Percentiles rank a stretch among this genome's conserved stretches.
These are phyloP conservation scores for Epistrophe grossulariae DNA, from an alignment of 2,888 invertebrate genomes.

Conservation along the genomic window DNA sequence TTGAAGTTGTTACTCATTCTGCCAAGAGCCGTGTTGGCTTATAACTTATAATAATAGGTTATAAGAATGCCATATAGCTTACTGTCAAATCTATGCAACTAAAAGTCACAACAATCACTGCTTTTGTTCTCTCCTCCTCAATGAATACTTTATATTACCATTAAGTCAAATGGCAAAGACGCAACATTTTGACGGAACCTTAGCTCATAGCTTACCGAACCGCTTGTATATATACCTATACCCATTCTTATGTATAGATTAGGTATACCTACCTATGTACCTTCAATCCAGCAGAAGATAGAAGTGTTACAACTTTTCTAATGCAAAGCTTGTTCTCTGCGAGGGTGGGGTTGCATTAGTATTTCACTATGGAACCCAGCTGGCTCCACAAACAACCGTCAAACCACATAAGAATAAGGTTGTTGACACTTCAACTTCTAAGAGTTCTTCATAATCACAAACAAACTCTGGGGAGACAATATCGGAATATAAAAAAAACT, in stretches of 20 bases:
- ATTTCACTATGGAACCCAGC: neutral
- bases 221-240: neutral
- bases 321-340: slow-evolving; percentile 28
- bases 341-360: slow-evolving; percentile 40
- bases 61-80: slow-evolving; percentile 3
- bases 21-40: neutral
- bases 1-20: slow-evolving; percentile 46
- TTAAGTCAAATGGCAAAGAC: slow-evolving; percentile 35
- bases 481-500: slow-evolving; percentile 58
- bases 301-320: slow-evolving; percentile 39
- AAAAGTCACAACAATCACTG: slow-evolving; percentile 20
- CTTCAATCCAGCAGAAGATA: neutral
- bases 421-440: slow-evolving; percentile 74
- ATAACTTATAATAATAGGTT: slow-evolving; percentile 1
- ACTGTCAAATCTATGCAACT: slow-evolving; percentile 21
- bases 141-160: slow-evolving; percentile 51
- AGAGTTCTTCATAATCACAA: slow-evolving; percentile 45
- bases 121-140: slow-evolving; percentile 17
- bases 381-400: slow-evolving; percentile 35
- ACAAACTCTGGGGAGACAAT: slow-evolving; percentile 60
- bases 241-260: neutral
- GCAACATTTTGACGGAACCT: slow-evolving; percentile 35
- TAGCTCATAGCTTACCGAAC: slow-evolving; percentile 4
- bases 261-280: neutral
- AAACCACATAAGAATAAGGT: slow-evolving; percentile 55